Base-by-base conservation (phyloP, 2,113 vertebrate species). In the Cochlearius cochlearius region DNA sequence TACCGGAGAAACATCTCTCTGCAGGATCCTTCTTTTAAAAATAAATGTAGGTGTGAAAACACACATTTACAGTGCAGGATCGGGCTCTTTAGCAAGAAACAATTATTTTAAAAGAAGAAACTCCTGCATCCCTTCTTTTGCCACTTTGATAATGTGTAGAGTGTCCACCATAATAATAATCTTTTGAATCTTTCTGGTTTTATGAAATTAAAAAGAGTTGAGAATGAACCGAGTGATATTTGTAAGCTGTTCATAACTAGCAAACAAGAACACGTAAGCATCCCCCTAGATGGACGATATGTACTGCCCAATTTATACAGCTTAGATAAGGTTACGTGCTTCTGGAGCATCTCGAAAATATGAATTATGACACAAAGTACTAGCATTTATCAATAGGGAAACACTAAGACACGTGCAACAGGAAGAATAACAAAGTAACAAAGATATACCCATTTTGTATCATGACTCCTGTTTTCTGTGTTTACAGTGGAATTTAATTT, bases 201-300 rank as follows among this genome's bases (percentile, higher is more conserved):
- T 91, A 64, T 1, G 25, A 14, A 74, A 91, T 82, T 89, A 93
- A 90, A 96, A 97, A 92, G 34, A 94, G 38, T 29, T 59, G 81
- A 95, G 62, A 97, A 96, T 68, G 77, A 97, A 94, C 74, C 43
- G 86, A 94, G 45, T 50, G 45, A 55, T 94, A 92, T 95, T 93
- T 95, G 68, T 93, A 92, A 97, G 86, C 41, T 97, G 94, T 94
- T 95, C 60, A 72, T 96, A 97, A 94, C 67, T 62, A 64, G 67
- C 3, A 9, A 86, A 76, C 32, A 91, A 77, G 39, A 95, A 91
- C 71, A 85, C 88, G 90, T 85, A 96, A 95, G 47, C 55, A 93
- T 41, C 55, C 26, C 47, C 53, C 32, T 32, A 59, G 19, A 75
- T 23, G 58, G 53, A 91, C 13, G 15, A 84, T 62, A 90, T 0